A percentile compares a stretch with the other conserved stretches of the same genome.
These are phyloP conservation scores for Agonopterix subpropinquella DNA, from an alignment of 2,888 invertebrate species.

Conservation along the genomic window DNA sequence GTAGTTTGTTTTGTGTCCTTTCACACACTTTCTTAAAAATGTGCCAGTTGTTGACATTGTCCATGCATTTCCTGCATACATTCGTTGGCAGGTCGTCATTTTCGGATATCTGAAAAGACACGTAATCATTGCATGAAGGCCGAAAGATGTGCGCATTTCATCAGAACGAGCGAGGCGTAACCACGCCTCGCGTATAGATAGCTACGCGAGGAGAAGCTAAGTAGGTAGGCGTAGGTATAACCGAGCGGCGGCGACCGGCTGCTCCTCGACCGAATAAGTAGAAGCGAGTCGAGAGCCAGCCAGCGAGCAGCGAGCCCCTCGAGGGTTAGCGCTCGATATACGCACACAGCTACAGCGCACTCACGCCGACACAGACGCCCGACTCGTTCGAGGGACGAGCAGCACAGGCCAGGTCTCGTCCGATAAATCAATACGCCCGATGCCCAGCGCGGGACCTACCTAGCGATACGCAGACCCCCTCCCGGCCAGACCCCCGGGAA, in stretches of 20 bases:
- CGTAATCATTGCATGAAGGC: slow-evolving; percentile 58
- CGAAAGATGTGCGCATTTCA: slow-evolving; percentile 63
- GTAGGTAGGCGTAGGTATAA: slow-evolving; percentile 70
- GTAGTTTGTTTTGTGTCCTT: slow-evolving; percentile 79
- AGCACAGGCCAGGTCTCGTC: slow-evolving; percentile 66
- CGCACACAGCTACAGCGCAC: slow-evolving; percentile 62
- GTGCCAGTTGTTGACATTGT: slow-evolving; percentile 80
- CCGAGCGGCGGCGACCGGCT: slow-evolving; percentile 56
- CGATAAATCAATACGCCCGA: slow-evolving; percentile 71
- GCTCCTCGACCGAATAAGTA: slow-evolving; percentile 72
- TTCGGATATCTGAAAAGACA: slow-evolving; percentile 76
- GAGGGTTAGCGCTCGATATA: slow-evolving; percentile 74
- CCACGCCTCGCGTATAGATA: slow-evolving; percentile 60
- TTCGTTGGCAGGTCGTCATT: slow-evolving; percentile 79
- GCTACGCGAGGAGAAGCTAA: slow-evolving; percentile 69
- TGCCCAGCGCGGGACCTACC: slow-evolving; percentile 52
- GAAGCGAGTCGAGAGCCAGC: slow-evolving; percentile 72
- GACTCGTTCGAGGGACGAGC: slow-evolving; percentile 60
- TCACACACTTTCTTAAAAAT: slow-evolving; percentile 79
- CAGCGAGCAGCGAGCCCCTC: slow-evolving; percentile 70
- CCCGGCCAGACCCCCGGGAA: slow-evolving; percentile 65
- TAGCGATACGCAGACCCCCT: slow-evolving; percentile 57
- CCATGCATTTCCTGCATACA: slow-evolving; percentile 79
- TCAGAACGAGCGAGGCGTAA: slow-evolving; percentile 64
- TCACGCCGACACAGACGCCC: slow-evolving; percentile 69